Percentiles rank a stretch among this genome's conserved stretches.
Evolutionary conservation across 2,888 invertebrate species (phyloP).

Genomic region (Miltochrista miniata): DNA sequence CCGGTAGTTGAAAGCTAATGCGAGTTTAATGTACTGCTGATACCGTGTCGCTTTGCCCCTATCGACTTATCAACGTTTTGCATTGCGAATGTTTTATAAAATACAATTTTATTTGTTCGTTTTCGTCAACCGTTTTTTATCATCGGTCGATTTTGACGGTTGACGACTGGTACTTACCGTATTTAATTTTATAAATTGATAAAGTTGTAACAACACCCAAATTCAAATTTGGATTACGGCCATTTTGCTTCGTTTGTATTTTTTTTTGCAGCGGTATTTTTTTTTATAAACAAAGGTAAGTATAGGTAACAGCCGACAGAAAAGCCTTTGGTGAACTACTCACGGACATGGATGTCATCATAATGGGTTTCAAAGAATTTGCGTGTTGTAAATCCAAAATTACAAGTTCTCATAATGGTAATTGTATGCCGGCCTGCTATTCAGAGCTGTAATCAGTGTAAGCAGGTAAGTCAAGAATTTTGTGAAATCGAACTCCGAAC

Average conservation of each 20-base stretch:
- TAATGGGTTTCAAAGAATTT: constrained; percentile 49
- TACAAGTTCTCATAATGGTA: constrained; percentile 36
- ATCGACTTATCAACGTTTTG: constrained; percentile 48
- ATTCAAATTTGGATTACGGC: constrained; percentile 5
- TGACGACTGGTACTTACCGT: constrained; percentile 30
- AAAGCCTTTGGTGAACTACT: constrained; percentile 17
- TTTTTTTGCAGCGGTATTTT: constrained; percentile 12
- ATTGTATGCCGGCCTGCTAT: constrained; percentile 40
- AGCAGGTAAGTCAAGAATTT: constrained; percentile 22
- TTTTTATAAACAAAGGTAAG: constrained; percentile 9
- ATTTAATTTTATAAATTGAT: constrained; percentile 30
- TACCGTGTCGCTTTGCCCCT: constrained; percentile 58
- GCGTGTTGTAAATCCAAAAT: constrained; percentile 50
- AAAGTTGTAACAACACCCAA: constrained; percentile 16
- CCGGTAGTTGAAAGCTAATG: constrained; percentile 67
- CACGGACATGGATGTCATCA: constrained; percentile 40
- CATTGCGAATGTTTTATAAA: constrained; percentile 48
- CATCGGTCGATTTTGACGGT: constrained; percentile 35
- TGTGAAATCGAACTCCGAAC: constrained; percentile 25
- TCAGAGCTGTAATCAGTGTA: constrained; percentile 32
- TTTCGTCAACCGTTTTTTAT: constrained; percentile 34
- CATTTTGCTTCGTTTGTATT: constrained; percentile 1
- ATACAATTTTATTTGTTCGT: constrained; percentile 37
- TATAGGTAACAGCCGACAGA: constrained; percentile 6
- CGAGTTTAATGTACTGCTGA: constrained; percentile 67